Conservation (phyloP, 2,888 invertebrate genomes). For the Acanthopleura granulata region DNA sequence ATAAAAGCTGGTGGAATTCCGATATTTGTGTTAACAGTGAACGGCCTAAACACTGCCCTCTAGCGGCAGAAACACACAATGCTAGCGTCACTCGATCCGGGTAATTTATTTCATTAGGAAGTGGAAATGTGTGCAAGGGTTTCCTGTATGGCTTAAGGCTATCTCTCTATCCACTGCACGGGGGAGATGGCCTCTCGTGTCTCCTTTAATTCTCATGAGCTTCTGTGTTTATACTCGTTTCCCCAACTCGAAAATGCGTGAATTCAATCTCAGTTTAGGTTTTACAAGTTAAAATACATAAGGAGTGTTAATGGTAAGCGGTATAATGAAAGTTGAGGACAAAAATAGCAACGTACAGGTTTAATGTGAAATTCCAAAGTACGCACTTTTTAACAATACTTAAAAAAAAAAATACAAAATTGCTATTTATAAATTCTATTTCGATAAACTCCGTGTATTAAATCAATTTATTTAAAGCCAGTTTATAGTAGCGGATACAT, state of each 20-base stretch:
- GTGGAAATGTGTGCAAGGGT: not conserved
- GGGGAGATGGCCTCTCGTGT: not conserved
- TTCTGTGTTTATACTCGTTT: not conserved
- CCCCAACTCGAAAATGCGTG: not conserved
- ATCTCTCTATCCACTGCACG: not conserved
- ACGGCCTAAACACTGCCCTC: not conserved
- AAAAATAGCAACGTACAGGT: too few species aligned
- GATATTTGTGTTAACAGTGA: not conserved
- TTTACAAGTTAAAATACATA: not conserved
- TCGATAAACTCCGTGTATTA: too few species aligned
- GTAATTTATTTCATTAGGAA: slow-evolving; percentile 8
- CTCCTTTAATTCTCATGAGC: not conserved
- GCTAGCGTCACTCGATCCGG: not conserved
- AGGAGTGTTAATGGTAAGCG: too few species aligned
- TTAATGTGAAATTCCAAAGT: too few species aligned
- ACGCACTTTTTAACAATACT: too few species aligned
- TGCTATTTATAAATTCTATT: too few species aligned
- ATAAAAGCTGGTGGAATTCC: not conserved
- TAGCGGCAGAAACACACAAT: not conserved
- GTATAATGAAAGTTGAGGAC: too few species aligned
- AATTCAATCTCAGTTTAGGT: not conserved
- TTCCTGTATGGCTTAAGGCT: not conserved
- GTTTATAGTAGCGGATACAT: too few species aligned
- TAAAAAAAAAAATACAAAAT: too few species aligned
- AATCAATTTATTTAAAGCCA: too few species aligned